Evolutionary conservation across 2,797 vertebrate species (phyloP).

Genomic region (Pseudotriccus pelzelni): DNA sequence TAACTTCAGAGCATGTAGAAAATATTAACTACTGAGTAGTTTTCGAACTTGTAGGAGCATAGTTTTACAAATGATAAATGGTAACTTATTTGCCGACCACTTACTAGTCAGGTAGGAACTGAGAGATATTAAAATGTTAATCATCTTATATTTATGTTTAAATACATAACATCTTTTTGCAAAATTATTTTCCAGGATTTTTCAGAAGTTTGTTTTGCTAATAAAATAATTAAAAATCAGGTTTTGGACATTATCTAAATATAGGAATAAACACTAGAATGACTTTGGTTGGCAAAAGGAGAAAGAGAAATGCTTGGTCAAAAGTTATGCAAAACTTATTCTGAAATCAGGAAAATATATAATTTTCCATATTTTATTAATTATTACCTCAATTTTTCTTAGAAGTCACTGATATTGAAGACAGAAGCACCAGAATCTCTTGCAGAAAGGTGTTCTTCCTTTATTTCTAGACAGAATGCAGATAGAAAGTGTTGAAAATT

Average conservation of each 20-base stretch:
- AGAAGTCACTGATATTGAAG: neutral
- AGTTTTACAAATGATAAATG: neutral
- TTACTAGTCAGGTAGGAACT: neutral
- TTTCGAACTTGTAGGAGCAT: neutral
- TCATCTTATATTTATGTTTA: neutral
- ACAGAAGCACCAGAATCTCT: neutral
- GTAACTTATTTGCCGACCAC: neutral
- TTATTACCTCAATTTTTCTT: neutral
- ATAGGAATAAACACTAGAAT: neutral
- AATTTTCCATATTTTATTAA: neutral
- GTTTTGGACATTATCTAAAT: neutral
- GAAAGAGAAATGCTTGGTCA: neutral
- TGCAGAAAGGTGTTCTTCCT: neutral
- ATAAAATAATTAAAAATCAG: neutral
- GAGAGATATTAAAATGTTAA: neutral
- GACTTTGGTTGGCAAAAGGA: rapidly evolving
- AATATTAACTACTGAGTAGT: neutral
- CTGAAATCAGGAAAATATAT: neutral
- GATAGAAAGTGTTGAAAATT: neutral
- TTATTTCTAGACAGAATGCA: neutral
- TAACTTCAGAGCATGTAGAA: neutral
- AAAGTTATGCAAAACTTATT: neutral
- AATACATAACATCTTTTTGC: neutral
- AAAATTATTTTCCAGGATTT: neutral
- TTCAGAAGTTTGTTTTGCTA: neutral